Evolutionary conservation across 2,888 invertebrate species (phyloP), one percentile per base, ranked within the genome.

Genomic region (Nebria salina): DNA sequence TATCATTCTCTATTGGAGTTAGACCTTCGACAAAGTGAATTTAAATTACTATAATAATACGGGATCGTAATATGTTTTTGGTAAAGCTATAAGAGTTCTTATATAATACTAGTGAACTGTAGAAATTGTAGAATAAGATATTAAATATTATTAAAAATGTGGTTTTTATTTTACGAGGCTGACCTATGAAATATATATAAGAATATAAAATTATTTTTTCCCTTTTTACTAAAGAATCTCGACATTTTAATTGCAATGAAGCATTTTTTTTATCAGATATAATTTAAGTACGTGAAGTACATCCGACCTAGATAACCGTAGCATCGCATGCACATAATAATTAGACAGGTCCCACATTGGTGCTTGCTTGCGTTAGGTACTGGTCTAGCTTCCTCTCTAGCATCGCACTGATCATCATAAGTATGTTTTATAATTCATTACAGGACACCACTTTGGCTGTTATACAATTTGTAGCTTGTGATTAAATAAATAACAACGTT

Each of bases 351-450:
- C 54, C 13, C 54, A 34, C 34, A 34, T 34, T 34, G 34, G 34
- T 34, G 54, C 70, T 70, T 70, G 70, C 34, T 20, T 70, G 70
- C 70, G 34, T 25, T 26, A 25, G 20, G 25, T 70, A 20, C 5
- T 70, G 25, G 34, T 70, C 26, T 25, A 70, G 26, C 5, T 34
- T 70, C 25, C 25, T 20, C 70, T 20, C n/a, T 11, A 54, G 54
- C 54, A 54, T 13, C 4, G 13, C 54, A 13, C 54, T 54, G 54
- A 54, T 54, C 54, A 70, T 20, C 25, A 34, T 70, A 70, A 25
- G 25, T 70, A 8, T 20, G 70, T 34, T 70, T 70, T 34, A 70
- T 70, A 70, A 70, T 70, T 70, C 20, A 70, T 70, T 26, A 70
- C 70, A 70, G 34, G 70, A 54, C 54, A 54, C 54, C 54, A 54